Percentiles rank a stretch among this genome's conserved stretches.
Conservation (phyloP, 2,113 vertebrate genomes). For the Gymnorhina tibicen region DNA sequence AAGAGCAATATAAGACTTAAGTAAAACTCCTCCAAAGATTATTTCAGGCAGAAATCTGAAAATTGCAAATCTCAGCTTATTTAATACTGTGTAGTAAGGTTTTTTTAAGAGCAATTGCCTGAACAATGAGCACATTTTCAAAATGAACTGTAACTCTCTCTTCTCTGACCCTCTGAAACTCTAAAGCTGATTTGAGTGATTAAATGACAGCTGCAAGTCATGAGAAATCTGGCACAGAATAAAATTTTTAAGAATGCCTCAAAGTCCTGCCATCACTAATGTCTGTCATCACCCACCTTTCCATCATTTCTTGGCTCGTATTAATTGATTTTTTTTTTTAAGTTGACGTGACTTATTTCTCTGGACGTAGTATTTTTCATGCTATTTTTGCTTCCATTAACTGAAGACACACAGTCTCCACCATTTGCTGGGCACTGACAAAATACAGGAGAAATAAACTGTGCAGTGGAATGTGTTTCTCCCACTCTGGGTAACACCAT, state of each 20-base stretch:
- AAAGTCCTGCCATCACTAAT: not conserved
- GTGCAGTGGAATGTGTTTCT: not conserved
- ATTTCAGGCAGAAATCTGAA: not conserved
- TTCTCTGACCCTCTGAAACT: not conserved
- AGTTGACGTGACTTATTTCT: not conserved
- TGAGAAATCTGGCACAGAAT: slow-evolving; percentile 5
- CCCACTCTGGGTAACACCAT: not conserved
- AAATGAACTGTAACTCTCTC: not conserved
- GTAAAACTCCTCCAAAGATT: not conserved
- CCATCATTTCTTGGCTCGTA: not conserved
- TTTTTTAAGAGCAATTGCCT: not conserved
- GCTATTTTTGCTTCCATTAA: not conserved
- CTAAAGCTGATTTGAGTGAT: slow-evolving; percentile 4
- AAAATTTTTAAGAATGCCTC: not conserved
- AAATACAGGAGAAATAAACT: not conserved
- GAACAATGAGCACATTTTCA: slow-evolving; percentile 8
- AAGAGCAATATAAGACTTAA: not conserved
- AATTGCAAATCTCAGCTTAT: not conserved
- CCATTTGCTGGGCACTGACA: not conserved
- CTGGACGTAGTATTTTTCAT: not conserved
- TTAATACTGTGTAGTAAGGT: not conserved
- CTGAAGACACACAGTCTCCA: not conserved
- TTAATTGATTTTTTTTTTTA: not conserved
- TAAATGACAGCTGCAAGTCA: slow-evolving; percentile 27
- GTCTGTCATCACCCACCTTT: not conserved